Percentiles rank a stretch among this genome's conserved stretches.
phyloP scores from a whole-genome alignment of 2,113 vertebrate genomes.

The Laticauda laticaudata region DNA sequence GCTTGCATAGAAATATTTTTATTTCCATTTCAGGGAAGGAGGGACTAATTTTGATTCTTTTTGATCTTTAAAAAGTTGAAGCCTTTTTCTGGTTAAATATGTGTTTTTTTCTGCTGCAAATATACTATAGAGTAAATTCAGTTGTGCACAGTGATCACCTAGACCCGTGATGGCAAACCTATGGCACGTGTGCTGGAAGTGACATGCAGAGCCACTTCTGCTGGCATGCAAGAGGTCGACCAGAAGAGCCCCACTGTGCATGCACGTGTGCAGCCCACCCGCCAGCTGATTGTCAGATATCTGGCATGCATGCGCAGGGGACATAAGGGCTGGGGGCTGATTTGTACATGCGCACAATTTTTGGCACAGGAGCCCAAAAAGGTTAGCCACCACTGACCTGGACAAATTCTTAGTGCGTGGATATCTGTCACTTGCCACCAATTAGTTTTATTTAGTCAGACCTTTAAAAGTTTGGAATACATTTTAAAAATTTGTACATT shows the following conservation, averaged over 20 bases:
- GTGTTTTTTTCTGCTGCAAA: conserved; percentile 31
- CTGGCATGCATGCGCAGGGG: no score
- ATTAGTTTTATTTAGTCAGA: conserved; percentile 48
- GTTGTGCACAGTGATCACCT: neutral
- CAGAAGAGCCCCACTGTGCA: no score
- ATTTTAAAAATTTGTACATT: conserved; percentile 54
- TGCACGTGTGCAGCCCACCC: no score
- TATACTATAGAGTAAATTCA: conserved; percentile 17
- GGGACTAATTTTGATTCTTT: neutral
- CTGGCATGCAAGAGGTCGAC: no score
- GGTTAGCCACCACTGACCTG: no score
- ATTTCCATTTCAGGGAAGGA: neutral
- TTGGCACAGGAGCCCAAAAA: no score
- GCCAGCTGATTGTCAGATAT: no score
- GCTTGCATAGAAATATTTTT: neutral
- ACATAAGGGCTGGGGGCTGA: no score
- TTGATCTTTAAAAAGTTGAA: neutral
- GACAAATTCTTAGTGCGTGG: neutral
- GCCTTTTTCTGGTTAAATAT: conserved; percentile 20
- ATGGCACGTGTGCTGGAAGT: no score
- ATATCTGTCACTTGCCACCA: conserved; percentile 49
- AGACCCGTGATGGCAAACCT: no score
- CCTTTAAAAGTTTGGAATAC: conserved; percentile 54
- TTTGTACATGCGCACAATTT: no score
- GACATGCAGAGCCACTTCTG: no score